Conservation (phyloP, 2,113 vertebrate genomes). For the Panthera leo region DNA sequence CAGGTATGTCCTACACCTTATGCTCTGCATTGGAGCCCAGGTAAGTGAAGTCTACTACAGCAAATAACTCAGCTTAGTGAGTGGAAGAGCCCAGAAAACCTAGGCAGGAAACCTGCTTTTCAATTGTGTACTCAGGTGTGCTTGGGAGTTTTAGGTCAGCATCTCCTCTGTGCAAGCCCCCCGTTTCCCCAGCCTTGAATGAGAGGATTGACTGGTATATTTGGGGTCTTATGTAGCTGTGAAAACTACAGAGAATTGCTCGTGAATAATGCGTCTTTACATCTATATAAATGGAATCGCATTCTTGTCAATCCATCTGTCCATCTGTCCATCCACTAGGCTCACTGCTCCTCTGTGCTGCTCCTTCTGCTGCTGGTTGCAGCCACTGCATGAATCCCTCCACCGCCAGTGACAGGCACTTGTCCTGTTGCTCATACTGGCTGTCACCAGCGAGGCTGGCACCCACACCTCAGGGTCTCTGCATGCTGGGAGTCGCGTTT, state of each 20-base stretch:
- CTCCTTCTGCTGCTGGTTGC: too few species aligned
- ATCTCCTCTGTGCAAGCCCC: not conserved
- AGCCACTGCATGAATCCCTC: not conserved
- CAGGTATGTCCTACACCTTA: not conserved
- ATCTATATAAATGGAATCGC: fast-evolving
- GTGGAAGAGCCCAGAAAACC: not conserved
- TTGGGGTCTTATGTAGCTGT: not conserved
- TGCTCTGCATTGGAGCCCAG: not conserved
- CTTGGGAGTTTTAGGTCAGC: not conserved
- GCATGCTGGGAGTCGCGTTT: fast-evolving
- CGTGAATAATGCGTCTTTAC: not conserved
- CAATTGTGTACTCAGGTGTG: not conserved
- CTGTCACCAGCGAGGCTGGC: not conserved
- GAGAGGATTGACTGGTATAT: not conserved
- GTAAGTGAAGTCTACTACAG: not conserved
- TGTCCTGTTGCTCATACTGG: not conserved
- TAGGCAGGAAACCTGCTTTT: not conserved
- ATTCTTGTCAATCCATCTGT: not conserved
- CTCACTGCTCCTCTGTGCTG: too few species aligned
- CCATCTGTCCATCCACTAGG: fast-evolving
- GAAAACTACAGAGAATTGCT: not conserved
- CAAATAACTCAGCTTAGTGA: not conserved
- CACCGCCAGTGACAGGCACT: fast-evolving
- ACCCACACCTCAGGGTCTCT: not conserved
- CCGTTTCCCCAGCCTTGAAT: not conserved